A percentile compares a stretch with the other conserved stretches of the same genome.
These are phyloP conservation scores for Forbesichthys papilliferus DNA, from an alignment of 2,113 vertebrate genomes.

Conservation along the genomic window DNA sequence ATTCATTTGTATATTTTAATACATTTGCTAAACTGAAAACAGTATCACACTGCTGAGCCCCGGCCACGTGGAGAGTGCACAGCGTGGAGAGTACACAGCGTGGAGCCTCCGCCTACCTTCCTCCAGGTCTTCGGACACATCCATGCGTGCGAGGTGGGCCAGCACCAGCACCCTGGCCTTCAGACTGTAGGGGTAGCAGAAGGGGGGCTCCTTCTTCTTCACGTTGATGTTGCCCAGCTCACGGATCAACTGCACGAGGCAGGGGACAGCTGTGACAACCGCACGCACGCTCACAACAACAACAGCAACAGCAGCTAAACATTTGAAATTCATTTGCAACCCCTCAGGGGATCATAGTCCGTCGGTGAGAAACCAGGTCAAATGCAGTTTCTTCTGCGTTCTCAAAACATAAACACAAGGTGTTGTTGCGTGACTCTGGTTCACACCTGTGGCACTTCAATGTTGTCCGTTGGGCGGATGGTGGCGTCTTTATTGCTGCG, in stretches of 20 bases:
- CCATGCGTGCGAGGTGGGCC: constrained; percentile 91
- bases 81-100: no score
- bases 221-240: constrained; percentile 97
- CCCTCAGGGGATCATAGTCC: no score
- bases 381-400: neutral
- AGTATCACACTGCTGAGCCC: neutral
- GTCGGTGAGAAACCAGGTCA: no score
- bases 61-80: neutral
- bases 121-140: constrained; percentile 90
- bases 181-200: constrained; percentile 96
- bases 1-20: no score
- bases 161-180: constrained; percentile 94
- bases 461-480: constrained; percentile 94
- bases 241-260: constrained; percentile 85
- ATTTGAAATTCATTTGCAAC: no score
- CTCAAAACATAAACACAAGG: neutral
- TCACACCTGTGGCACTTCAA: constrained; percentile 93
- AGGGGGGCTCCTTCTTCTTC: constrained; percentile 98
- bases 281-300: neutral
- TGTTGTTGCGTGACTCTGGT: neutral
- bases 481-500: constrained; percentile 98
- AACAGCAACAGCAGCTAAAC: no score
- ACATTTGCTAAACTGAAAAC: neutral
- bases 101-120: constrained; percentile 82
- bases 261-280: neutral